These are phyloP conservation scores for Furcula furcula DNA, from an alignment of 2,888 invertebrate species.

Conservation along the genomic window DNA sequence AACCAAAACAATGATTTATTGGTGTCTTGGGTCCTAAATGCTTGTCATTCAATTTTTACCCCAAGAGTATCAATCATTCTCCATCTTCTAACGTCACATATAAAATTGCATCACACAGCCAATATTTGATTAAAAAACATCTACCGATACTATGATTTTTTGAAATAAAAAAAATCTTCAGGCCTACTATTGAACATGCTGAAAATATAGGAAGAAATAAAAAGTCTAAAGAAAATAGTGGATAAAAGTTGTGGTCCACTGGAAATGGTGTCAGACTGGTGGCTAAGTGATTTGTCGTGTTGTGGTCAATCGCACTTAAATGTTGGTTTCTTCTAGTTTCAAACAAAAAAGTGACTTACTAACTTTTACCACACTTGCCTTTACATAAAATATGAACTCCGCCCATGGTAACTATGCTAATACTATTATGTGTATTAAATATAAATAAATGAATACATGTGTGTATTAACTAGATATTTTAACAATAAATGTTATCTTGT, in stretches of 20 bases:
- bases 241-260: slow-evolving; percentile 36
- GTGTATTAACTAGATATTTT: no score
- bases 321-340: slow-evolving; percentile 50
- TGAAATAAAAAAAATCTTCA: no score
- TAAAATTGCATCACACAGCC: slow-evolving; percentile 12
- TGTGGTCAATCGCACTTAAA: slow-evolving; percentile 65
- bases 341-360: slow-evolving; percentile 48
- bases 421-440: no score
- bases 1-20: slow-evolving; percentile 2
- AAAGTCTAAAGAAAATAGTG: slow-evolving; percentile 28
- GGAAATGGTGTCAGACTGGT: slow-evolving; percentile 50
- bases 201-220: slow-evolving; percentile 32
- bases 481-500: no score
- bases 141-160: no score
- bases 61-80: slow-evolving; percentile 26
- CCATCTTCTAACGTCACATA: slow-evolving; percentile 20
- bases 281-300: slow-evolving; percentile 76
- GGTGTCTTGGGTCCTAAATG: slow-evolving; percentile 10
- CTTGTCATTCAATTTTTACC: slow-evolving; percentile 16
- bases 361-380: slow-evolving; percentile 31
- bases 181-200: no score
- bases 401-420: no score
- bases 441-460: no score
- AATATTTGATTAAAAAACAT: no score
- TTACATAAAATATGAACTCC: no score